Evolutionary conservation across 1,140 invertebrate genomes (phyloP).

Genomic region (Sinonovacula constricta): DNA sequence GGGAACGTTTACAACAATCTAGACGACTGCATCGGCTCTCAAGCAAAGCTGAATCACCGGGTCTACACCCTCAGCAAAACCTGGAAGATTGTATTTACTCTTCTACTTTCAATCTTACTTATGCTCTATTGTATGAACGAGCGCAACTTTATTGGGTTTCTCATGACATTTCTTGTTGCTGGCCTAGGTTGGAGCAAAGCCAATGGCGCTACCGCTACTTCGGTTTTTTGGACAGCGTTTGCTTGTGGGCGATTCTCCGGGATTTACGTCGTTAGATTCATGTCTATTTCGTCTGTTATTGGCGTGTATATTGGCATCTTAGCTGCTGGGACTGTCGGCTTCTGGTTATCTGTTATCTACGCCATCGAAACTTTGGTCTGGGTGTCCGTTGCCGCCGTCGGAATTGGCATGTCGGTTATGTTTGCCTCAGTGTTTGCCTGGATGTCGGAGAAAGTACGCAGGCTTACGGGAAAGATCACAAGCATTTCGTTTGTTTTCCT

Average conservation of each 20-base stretch:
- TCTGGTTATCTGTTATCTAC: constrained; percentile 32
- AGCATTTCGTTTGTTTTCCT: constrained; percentile 41
- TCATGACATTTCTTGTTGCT: constrained; percentile 33
- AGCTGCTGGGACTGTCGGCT: background rate
- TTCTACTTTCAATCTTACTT: constrained; percentile 17
- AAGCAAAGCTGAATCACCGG: background rate
- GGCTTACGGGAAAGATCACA: constrained; percentile 27
- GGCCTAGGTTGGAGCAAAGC: constrained; percentile 17
- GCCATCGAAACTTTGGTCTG: background rate
- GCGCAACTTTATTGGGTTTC: constrained; percentile 24
- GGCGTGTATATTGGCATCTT: constrained; percentile 11
- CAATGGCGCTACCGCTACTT: constrained; percentile 2
- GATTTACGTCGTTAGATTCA: constrained; percentile 17
- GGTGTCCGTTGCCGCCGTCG: constrained; percentile 4
- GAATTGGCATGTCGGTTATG: constrained; percentile 40
- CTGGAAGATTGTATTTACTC: constrained; percentile 29
- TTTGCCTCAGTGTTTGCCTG: constrained; percentile 44
- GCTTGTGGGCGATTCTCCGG: constrained; percentile 34
- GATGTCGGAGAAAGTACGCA: constrained; percentile 33
- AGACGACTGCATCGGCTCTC: background rate
- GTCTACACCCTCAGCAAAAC: constrained; percentile 8
- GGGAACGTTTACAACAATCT: constrained; percentile 24
- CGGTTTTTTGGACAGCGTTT: constrained; percentile 31
- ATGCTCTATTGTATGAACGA: constrained; percentile 28
- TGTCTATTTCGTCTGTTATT: constrained; percentile 8